phyloP scores from a whole-genome alignment of 1,140 invertebrate species.

The Brachionus rotundiformis region DNA sequence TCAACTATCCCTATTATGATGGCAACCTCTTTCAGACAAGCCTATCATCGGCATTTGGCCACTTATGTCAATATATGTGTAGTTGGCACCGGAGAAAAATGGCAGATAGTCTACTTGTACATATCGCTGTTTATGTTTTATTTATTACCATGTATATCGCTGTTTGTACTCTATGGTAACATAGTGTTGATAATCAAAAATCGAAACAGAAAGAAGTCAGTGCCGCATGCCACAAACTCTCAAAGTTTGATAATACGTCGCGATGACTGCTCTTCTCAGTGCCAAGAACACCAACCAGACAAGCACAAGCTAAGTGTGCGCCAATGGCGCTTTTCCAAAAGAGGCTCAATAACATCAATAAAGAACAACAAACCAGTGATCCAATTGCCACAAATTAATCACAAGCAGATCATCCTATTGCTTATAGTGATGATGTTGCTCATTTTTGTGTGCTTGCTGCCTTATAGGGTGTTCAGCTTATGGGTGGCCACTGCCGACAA shows the following conservation, averaged over 20 bases:
- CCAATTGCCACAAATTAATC: slow-evolving; percentile 41
- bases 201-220: not conserved
- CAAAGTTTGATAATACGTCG: not conserved
- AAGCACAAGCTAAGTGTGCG: not conserved
- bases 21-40: slow-evolving; percentile 24
- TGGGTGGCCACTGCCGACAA: slow-evolving; percentile 46
- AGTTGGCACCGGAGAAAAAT: slow-evolving; percentile 7
- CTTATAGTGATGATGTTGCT: slow-evolving; percentile 49
- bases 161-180: slow-evolving; percentile 45
- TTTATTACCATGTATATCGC: slow-evolving; percentile 32
- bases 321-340: not conserved
- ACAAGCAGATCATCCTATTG: slow-evolving; percentile 38
- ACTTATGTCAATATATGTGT: slow-evolving; percentile 24
- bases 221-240: not conserved
- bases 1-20: slow-evolving; percentile 22
- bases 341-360: not conserved
- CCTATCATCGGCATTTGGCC: slow-evolving; percentile 12
- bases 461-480: slow-evolving; percentile 46
- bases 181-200: slow-evolving; percentile 35
- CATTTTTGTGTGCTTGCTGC: slow-evolving; percentile 45
- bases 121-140: slow-evolving; percentile 31
- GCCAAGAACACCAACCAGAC: not conserved
- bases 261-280: not conserved
- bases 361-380: not conserved
- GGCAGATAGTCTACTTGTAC: slow-evolving; percentile 46